These are phyloP conservation scores for Drosophila pseudotakahashii DNA, from an alignment of 2,888 invertebrate genomes.

Conservation along the genomic window DNA sequence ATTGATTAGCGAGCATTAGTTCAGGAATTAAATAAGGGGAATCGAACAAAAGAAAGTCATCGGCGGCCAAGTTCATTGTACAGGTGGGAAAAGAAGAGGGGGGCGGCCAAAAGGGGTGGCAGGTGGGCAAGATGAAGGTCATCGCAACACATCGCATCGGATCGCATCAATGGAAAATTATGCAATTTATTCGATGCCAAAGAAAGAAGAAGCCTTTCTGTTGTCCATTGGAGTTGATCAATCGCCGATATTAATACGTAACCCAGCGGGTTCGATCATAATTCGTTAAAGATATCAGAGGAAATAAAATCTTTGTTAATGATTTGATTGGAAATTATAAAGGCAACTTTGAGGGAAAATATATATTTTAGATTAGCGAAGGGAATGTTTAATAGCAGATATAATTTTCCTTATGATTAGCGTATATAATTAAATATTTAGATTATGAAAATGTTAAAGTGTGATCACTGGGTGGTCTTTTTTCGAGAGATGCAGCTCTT, in stretches of 20 bases:
- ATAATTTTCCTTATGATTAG: not conserved
- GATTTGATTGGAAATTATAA: slow-evolving; percentile 6
- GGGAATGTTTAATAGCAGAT: not conserved
- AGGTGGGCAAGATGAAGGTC: slow-evolving; percentile 36
- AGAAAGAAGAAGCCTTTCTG: slow-evolving; percentile 38
- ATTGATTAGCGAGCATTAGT: slow-evolving; percentile 59
- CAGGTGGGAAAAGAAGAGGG: slow-evolving; percentile 12
- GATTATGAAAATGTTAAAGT: not conserved
- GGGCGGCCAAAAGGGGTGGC: not conserved
- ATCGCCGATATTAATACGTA: slow-evolving; percentile 25
- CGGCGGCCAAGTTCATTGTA: slow-evolving; percentile 72
- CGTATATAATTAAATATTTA: not conserved
- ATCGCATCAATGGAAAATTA: slow-evolving; percentile 29
- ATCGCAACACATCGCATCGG: slow-evolving; percentile 5
- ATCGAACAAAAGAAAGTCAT: slow-evolving; percentile 65
- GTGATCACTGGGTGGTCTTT: not conserved
- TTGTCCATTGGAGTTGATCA: slow-evolving; percentile 25
- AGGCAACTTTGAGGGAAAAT: not conserved
- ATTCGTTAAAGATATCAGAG: slow-evolving; percentile 22
- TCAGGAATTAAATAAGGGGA: slow-evolving; percentile 40
- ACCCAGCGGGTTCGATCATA: slow-evolving; percentile 23
- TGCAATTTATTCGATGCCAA: slow-evolving; percentile 33
- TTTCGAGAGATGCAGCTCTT: too few relatives aligned
- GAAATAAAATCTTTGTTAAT: slow-evolving; percentile 21
- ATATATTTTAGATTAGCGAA: not conserved